These are phyloP conservation scores for Sebastolobus alascanus DNA, from an alignment of 2,797 vertebrate species.

Conservation along the genomic window DNA sequence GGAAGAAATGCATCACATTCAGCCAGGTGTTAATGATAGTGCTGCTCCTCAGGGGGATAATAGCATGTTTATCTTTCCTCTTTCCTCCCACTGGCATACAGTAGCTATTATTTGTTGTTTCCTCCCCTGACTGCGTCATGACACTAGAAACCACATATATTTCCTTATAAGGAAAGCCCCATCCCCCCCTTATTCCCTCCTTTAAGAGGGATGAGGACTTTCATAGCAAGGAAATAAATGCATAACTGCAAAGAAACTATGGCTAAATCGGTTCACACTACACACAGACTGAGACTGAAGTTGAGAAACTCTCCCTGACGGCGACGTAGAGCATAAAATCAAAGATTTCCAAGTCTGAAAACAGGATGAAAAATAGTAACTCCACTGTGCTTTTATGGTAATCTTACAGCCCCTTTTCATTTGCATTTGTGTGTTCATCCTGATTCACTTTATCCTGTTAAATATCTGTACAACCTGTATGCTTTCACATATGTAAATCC, in stretches of 20 bases:
- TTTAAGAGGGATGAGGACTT: slow-evolving; percentile 18
- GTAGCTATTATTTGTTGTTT: slow-evolving; percentile 48
- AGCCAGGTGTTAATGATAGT: neutral
- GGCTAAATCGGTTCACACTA: neutral
- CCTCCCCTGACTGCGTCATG: slow-evolving; percentile 60
- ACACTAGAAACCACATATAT: slow-evolving; percentile 65
- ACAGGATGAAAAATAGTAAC: neutral
- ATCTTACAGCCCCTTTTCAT: neutral
- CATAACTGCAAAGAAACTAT: neutral
- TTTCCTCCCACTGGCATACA: slow-evolving; percentile 27
- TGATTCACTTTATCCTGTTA: neutral
- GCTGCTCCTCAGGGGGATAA: neutral
- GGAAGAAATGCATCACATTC: neutral
- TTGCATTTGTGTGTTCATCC: neutral
- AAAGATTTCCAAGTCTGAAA: neutral
- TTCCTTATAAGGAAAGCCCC: slow-evolving; percentile 77
- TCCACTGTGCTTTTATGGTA: neutral
- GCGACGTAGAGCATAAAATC: neutral
- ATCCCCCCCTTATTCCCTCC: slow-evolving; percentile 8
- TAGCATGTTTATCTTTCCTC: slow-evolving; percentile 24
- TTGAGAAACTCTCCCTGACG: neutral
- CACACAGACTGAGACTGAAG: neutral
- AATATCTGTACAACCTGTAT: neutral
- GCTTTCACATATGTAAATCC: neutral
- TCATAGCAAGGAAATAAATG: slow-evolving; percentile 5